These are phyloP conservation scores for Stigmatopora nigra DNA, from an alignment of 2,113 vertebrate species.

Conservation along the genomic window DNA sequence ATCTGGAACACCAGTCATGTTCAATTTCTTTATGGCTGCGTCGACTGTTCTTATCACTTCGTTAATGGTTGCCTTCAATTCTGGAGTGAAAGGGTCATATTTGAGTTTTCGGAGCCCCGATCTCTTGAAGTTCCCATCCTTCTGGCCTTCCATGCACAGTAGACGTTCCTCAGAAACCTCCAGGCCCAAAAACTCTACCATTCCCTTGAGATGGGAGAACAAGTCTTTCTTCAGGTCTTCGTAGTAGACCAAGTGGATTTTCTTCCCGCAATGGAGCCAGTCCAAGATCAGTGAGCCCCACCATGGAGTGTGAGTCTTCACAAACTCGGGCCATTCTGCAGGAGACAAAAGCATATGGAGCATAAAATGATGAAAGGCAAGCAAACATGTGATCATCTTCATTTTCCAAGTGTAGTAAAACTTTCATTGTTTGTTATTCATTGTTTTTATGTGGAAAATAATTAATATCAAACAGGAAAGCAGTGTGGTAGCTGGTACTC, in stretches of 20 bases:
- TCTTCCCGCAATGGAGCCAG: conserved; percentile 86
- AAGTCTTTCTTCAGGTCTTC: conserved; percentile 87
- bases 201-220: conserved; percentile 80
- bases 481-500: neutral
- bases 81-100: conserved; percentile 85
- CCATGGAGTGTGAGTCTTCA: conserved; percentile 92
- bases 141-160: conserved; percentile 92
- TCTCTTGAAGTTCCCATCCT: conserved; percentile 97
- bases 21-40: conserved; percentile 73
- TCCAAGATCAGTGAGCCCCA: conserved; percentile 94
- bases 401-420: neutral
- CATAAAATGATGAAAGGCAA: neutral
- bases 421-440: neutral
- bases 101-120: conserved; percentile 88
- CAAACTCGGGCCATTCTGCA: conserved; percentile 95
- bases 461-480: neutral
- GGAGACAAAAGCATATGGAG: conserved; percentile 12
- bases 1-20: conserved; percentile 81
- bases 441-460: conserved; percentile 1
- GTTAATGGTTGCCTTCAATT: conserved; percentile 80
- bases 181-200: conserved; percentile 82
- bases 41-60: conserved; percentile 85
- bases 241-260: conserved; percentile 89
- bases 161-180: conserved; percentile 82
- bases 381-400: neutral